Percentiles rank a stretch among this genome's conserved stretches.
Evolutionary conservation across 2,888 invertebrate species (phyloP).

Genomic region (Chydorus sphaericus): DNA sequence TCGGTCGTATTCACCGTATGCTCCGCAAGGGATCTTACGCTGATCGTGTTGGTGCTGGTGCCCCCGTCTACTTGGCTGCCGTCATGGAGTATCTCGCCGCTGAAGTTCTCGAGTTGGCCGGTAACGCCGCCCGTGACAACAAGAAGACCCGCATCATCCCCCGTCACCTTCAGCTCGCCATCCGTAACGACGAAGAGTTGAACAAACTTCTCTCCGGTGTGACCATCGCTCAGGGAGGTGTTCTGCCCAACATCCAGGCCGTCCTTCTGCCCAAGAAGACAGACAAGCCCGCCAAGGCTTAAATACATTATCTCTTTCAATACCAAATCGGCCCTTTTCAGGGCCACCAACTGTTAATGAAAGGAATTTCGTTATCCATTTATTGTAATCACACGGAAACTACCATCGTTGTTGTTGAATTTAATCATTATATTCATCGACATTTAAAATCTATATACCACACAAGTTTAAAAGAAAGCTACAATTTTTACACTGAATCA

Average conservation of each 20-base stretch:
- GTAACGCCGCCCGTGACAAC: slow-evolving; percentile 34
- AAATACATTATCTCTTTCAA: too few relatives aligned
- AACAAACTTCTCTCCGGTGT: slow-evolving; percentile 34
- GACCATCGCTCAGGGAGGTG: slow-evolving; percentile 39
- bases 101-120: slow-evolving; percentile 33
- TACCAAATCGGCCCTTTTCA: too few relatives aligned
- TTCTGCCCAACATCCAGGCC: slow-evolving; percentile 36
- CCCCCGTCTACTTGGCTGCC: slow-evolving; percentile 28
- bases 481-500: too few relatives aligned
- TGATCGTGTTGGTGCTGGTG: slow-evolving; percentile 30
- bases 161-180: slow-evolving; percentile 31
- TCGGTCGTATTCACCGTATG: slow-evolving; percentile 30
- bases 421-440: too few relatives aligned
- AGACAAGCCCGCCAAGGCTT: slow-evolving; percentile 19
- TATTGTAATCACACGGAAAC: too few relatives aligned
- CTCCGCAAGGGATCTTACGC: slow-evolving; percentile 44
- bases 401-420: too few relatives aligned
- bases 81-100: slow-evolving; percentile 34
- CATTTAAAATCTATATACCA: too few relatives aligned
- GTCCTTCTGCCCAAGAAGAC: slow-evolving; percentile 34
- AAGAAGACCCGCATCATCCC: slow-evolving; percentile 33
- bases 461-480: too few relatives aligned
- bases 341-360: too few relatives aligned
- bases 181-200: slow-evolving; percentile 34
- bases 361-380: too few relatives aligned